Evolutionary conservation across 53 echinoderm and acorn worm genomes (phyloP), one percentile per base, ranked within the genome.

Genomic region (Crossaster papposus): DNA sequence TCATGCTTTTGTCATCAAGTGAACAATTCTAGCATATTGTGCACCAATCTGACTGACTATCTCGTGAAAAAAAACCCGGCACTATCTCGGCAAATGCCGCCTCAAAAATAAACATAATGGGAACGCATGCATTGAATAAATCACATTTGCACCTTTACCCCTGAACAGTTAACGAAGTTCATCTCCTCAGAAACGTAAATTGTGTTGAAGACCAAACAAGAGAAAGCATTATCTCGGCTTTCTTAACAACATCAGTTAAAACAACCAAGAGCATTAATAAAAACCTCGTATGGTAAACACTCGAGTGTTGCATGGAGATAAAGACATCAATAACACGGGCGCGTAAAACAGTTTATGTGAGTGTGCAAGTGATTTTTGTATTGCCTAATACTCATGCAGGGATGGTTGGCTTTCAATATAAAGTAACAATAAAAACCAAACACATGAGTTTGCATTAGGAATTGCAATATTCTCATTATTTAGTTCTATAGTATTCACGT

Each of bases 261-360:
- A 23, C 24, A 28, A 18, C 24, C 29, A 28, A 68, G 24, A 28
- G 68, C 28, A 68, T 68, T 68, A 68, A 68, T 24, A 68, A 68
- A 68, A 68, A 68, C 11, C 11, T 11, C 20, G 28, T 10, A 68
- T 12, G 28, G 28, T 68, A 68, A 68, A 68, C 68, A 68, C 28
- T 68, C 68, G 24, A 68, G n/a, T 28, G 68, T 68, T 68, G 68
- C 68, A 68, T 4, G 68, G 68, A 68, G 68, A n/a, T 7, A 68
- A 18, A 9, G 68, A 26, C 68, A 68, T 68, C 24, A 68, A 68
- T 28, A 68, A 68, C 10, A 23, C 17, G 28, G 28, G 28, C n/a
- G 22, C 68, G 28, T 20, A 68, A 26, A 28, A 68, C 28, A 28
- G 28, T 68, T 68, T 26, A 68, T 68, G 68, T 68, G 28, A 68